phyloP scores from a whole-genome alignment of 2,113 vertebrate genomes.

The Phylloscopus trochiloides region DNA sequence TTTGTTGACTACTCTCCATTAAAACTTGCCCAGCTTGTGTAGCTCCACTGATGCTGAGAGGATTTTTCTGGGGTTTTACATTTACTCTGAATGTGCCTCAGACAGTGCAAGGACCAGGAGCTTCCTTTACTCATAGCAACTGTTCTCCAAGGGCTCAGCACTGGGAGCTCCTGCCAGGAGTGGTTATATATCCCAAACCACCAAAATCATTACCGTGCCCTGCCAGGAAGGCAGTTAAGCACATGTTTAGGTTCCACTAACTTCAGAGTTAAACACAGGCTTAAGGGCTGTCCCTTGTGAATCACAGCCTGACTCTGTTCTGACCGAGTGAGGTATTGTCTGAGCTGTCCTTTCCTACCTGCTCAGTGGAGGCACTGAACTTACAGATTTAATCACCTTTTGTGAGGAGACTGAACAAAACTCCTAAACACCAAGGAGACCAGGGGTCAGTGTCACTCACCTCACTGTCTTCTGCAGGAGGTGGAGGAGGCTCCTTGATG shows the following conservation, averaged over 20 bases:
- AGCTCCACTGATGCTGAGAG: not conserved
- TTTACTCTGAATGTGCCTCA: not conserved
- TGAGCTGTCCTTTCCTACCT: not conserved
- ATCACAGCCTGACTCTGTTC: not conserved
- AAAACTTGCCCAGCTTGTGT: not conserved
- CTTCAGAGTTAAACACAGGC: not conserved
- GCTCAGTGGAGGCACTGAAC: fast-evolving
- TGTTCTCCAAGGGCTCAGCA: not conserved
- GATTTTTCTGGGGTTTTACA: not conserved
- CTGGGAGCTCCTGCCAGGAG: not conserved
- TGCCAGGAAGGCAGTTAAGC: not conserved
- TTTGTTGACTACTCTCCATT: not conserved
- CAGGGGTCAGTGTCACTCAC: constrained; percentile 48
- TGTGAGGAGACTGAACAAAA: not conserved
- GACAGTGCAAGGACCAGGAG: not conserved
- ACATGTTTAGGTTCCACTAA: not conserved
- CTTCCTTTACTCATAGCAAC: not conserved
- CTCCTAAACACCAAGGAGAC: not conserved
- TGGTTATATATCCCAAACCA: not conserved
- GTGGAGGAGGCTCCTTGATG: constrained; percentile 80
- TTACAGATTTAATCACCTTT: not conserved
- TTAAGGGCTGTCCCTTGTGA: not conserved
- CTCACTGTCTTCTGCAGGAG: constrained; percentile 79
- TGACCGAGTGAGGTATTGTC: not conserved
- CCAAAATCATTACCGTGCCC: not conserved